phyloP scores from a whole-genome alignment of 2,797 vertebrate genomes.

The Telmatherina bonti region DNA sequence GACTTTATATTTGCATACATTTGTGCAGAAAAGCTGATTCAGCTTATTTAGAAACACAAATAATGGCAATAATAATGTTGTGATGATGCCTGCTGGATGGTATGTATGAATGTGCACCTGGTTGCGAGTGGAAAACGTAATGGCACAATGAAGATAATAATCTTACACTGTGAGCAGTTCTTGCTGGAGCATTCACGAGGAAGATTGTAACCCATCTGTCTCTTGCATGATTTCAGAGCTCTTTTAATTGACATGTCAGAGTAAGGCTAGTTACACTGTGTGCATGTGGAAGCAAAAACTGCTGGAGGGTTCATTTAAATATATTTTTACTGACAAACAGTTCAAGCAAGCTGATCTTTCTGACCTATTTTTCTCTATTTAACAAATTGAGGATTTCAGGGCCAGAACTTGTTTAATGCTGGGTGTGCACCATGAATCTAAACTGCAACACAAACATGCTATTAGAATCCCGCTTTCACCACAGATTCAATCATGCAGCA shows the following conservation, averaged over 20 bases:
- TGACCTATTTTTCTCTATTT: constrained; percentile 13
- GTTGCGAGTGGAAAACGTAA: not conserved
- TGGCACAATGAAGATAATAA: not conserved
- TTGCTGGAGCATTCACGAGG: not conserved
- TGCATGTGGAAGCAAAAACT: not conserved
- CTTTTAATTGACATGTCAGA: constrained; percentile 4
- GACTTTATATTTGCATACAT: constrained; percentile 8
- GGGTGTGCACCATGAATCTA: not conserved
- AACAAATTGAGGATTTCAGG: not conserved
- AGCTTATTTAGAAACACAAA: not conserved
- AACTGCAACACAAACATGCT: not conserved
- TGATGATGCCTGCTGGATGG: constrained; percentile 15
- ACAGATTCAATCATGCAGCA: not conserved
- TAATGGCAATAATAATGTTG: not conserved
- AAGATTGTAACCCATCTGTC: not conserved
- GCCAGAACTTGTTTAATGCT: not conserved
- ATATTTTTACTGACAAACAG: constrained; percentile 5
- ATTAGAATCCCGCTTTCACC: no score
- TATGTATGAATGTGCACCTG: not conserved
- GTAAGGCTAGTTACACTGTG: not conserved
- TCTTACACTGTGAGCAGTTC: no score
- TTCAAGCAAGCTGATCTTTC: constrained; percentile 4
- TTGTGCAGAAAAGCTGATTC: constrained; percentile 23
- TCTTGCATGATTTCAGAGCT: not conserved
- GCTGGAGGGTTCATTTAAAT: not conserved